Evolutionary conservation across 2,113 vertebrate genomes (phyloP).

Genomic region (Siniperca knerii): DNA sequence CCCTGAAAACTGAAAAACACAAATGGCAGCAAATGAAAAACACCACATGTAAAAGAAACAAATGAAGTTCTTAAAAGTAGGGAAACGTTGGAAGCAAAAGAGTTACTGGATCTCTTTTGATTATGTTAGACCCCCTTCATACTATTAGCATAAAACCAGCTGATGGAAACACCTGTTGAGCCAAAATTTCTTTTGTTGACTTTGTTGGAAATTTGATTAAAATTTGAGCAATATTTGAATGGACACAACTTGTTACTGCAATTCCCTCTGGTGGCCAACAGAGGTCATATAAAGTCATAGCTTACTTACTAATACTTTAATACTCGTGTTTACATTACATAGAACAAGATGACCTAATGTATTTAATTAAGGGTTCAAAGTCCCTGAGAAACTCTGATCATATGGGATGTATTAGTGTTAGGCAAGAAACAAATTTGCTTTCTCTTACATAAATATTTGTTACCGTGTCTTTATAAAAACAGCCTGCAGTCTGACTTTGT

Average conservation of each 20-base stretch:
- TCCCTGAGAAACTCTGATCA: conserved; percentile 39
- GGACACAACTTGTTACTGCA: conserved; percentile 23
- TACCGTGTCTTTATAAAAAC: conserved; percentile 31
- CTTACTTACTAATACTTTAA: conserved; percentile 46
- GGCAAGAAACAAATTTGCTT: conserved; percentile 54
- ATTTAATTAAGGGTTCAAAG: conserved; percentile 57
- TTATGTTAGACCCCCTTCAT: conserved; percentile 15
- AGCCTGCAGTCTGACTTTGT: conserved; percentile 54
- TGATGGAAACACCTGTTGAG: conserved; percentile 24
- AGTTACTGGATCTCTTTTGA: background rate
- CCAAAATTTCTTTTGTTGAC: background rate
- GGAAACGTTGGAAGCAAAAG: background rate
- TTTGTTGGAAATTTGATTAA: conserved; percentile 14
- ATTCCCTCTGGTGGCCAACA: conserved; percentile 43
- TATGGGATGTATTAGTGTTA: conserved; percentile 55
- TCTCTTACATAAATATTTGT: conserved; percentile 68
- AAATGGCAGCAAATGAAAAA: conserved; percentile 7
- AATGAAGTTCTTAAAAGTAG: background rate
- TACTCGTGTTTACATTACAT: conserved; percentile 53
- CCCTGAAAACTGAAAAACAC: background rate
- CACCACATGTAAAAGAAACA: background rate
- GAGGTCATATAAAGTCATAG: conserved; percentile 46
- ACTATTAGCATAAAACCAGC: conserved; percentile 8
- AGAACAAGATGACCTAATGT: conserved; percentile 64
- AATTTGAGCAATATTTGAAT: conserved; percentile 36